Conservation (phyloP, 2,113 vertebrate species). For the Aviceda subcristata region DNA sequence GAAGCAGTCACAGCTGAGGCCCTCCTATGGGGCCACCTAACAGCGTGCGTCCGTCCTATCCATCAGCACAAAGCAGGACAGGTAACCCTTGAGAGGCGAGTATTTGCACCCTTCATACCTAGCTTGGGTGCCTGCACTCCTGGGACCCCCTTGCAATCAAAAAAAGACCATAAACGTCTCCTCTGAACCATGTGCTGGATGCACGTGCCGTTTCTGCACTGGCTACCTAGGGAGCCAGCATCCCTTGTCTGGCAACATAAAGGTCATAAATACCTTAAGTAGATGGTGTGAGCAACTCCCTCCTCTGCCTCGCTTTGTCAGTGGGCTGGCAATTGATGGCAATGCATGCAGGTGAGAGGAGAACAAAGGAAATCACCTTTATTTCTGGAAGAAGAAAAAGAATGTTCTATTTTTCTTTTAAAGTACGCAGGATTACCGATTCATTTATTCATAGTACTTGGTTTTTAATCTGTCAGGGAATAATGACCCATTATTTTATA, state of each 20-base stretch:
- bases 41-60: rapidly evolving
- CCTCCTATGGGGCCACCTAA: background rate
- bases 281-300: background rate
- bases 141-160: background rate
- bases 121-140: background rate
- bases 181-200: background rate
- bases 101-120: background rate
- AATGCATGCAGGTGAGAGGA: background rate
- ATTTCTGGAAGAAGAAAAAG: constrained; percentile 40
- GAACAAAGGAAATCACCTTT: constrained; percentile 57
- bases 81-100: background rate
- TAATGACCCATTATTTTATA: constrained; percentile 67
- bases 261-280: background rate
- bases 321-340: background rate
- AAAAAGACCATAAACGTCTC: background rate
- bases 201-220: background rate
- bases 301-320: background rate
- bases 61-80: background rate
- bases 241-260: background rate
- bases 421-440: constrained; percentile 33
- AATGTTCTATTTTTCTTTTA: constrained; percentile 39
- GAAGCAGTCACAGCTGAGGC: background rate
- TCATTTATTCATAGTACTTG: constrained; percentile 57
- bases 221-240: background rate
- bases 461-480: constrained; percentile 62